Conservation (phyloP, 2,888 invertebrate genomes). For the Synanthedon tipuliformis region DNA sequence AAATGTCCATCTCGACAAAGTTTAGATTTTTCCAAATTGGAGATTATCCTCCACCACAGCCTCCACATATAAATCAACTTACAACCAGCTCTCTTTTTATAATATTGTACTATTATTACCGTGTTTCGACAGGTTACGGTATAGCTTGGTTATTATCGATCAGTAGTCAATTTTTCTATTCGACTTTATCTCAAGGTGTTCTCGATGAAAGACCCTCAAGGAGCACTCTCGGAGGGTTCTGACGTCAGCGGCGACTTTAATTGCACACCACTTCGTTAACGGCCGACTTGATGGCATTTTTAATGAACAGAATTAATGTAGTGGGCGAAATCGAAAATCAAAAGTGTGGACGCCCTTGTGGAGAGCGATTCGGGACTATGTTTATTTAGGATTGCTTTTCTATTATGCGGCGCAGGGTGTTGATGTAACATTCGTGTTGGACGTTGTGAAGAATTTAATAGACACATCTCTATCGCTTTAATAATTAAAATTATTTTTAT, state of each 20-base stretch:
- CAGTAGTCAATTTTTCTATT: constrained; percentile 57
- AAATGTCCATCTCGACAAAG: too few species aligned
- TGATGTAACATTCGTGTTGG: constrained; percentile 10
- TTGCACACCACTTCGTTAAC: constrained; percentile 69
- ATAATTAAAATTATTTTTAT: too few species aligned
- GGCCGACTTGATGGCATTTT: constrained; percentile 67
- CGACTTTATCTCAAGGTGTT: constrained; percentile 42
- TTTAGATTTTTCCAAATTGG: too few species aligned
- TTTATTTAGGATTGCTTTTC: constrained; percentile 60
- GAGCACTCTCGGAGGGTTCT: constrained; percentile 37
- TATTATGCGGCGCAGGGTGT: constrained; percentile 8
- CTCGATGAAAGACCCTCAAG: constrained; percentile 43
- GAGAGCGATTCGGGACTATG: constrained; percentile 36
- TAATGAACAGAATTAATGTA: constrained; percentile 71
- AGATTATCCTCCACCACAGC: too few species aligned
- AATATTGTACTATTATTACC: too few species aligned
- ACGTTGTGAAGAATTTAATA: constrained; percentile 4
- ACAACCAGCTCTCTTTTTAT: too few species aligned
- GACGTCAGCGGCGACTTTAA: constrained; percentile 69
- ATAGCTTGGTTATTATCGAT: constrained; percentile 22
- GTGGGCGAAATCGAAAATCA: constrained; percentile 65
- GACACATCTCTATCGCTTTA: constrained; percentile 13
- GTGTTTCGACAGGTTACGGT: background rate
- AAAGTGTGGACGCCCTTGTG: constrained; percentile 44
- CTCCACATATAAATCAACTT: too few species aligned